Evolutionary conservation across 2,888 invertebrate species (phyloP).

Genomic region (Athrips mouffetella): DNA sequence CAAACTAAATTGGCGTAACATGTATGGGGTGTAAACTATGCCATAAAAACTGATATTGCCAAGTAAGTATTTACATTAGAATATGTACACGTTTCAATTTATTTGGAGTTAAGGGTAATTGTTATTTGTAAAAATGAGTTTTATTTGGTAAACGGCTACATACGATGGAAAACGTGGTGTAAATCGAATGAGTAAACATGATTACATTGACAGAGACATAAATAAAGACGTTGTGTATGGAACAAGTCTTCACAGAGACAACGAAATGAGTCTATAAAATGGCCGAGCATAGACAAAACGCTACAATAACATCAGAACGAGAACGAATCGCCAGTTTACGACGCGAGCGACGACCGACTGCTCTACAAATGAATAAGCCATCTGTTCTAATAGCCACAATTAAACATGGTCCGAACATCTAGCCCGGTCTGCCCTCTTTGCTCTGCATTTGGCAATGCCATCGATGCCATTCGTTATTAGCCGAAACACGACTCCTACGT

Average conservation of each 20-base stretch:
- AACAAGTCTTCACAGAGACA: constrained; percentile 59
- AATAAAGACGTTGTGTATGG: constrained; percentile 47
- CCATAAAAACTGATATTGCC: constrained; percentile 5
- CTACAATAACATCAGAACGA: constrained; percentile 78
- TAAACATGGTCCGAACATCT: constrained; percentile 67
- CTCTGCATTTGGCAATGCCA: constrained; percentile 27
- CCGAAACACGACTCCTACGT: not conserved
- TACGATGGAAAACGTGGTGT: too few species aligned
- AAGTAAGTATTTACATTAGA: constrained; percentile 1
- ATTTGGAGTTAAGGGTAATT: not conserved
- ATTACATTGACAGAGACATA: constrained; percentile 37
- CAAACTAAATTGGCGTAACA: constrained; percentile 11
- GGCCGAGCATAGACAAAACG: constrained; percentile 76
- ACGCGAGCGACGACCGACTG: constrained; percentile 74
- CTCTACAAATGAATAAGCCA: constrained; percentile 79
- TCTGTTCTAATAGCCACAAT: constrained; percentile 77
- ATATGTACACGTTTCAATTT: not conserved
- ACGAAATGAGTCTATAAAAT: constrained; percentile 74
- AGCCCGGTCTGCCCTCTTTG: constrained; percentile 44
- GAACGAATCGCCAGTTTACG: constrained; percentile 77
- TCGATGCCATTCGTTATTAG: constrained; percentile 5
- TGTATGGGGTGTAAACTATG: not conserved
- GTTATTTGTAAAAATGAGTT: too few species aligned
- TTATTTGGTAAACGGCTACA: too few species aligned
- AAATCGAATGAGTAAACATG: not conserved